A percentile compares a stretch with the other conserved stretches of the same genome.
Evolutionary conservation across 2,113 vertebrate species (phyloP).

Genomic region (Syngnathoides biaculeatus): DNA sequence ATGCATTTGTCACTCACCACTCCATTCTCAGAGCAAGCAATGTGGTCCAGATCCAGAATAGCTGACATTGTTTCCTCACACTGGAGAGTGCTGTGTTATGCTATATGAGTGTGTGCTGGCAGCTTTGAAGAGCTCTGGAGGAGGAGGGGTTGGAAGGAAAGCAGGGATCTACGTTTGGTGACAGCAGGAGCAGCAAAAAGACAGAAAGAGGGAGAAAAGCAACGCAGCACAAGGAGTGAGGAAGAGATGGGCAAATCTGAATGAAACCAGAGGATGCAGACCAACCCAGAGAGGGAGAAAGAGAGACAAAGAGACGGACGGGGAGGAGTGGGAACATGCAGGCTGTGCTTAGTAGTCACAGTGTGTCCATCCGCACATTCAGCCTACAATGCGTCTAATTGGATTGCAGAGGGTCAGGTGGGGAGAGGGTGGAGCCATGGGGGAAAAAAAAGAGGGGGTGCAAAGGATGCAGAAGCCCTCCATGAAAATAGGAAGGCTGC

Average conservation of each 20-base stretch:
- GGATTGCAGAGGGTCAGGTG: slow-evolving; percentile 66
- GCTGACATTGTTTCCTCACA: slow-evolving; percentile 74
- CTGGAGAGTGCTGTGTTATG: slow-evolving; percentile 61
- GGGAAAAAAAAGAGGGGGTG: slow-evolving; percentile 35
- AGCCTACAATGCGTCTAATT: slow-evolving; percentile 56
- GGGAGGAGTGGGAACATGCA: slow-evolving; percentile 70
- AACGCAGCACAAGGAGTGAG: slow-evolving; percentile 37
- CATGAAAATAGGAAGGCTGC: slow-evolving; percentile 45
- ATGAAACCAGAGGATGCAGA: slow-evolving; percentile 51
- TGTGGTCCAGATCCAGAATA: slow-evolving; percentile 77
- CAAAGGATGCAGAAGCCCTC: slow-evolving; percentile 56
- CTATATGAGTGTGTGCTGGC: slow-evolving; percentile 54
- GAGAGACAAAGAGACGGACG: slow-evolving; percentile 1
- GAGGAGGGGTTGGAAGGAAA: slow-evolving; percentile 34
- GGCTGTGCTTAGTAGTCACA: slow-evolving; percentile 69
- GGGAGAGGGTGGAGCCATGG: slow-evolving; percentile 43
- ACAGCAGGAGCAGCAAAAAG: slow-evolving; percentile 28
- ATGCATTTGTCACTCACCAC: slow-evolving; percentile 72
- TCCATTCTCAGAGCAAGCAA: slow-evolving; percentile 69
- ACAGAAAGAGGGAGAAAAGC: slow-evolving; percentile 40
- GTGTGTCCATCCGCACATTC: slow-evolving; percentile 50
- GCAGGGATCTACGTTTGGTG: slow-evolving; percentile 52
- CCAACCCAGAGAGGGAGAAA: slow-evolving; percentile 31
- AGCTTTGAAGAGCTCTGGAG: slow-evolving; percentile 60
- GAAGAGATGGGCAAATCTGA: slow-evolving; percentile 54